phyloP scores from a whole-genome alignment of 2,797 vertebrate species.

The Furcifer pardalis region DNA sequence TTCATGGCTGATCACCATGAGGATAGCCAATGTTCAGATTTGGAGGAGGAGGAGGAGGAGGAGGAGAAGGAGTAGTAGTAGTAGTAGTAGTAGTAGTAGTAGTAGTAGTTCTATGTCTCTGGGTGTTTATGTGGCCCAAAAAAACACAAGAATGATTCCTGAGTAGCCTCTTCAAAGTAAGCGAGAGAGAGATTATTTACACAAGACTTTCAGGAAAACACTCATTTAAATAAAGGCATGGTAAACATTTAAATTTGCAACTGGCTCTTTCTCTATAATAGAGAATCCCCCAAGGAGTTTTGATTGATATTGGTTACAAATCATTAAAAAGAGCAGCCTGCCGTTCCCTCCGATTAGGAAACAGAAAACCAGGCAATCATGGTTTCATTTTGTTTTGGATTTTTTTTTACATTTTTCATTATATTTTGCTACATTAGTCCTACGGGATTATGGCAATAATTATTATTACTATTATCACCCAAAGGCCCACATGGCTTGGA shows the following conservation, averaged over 20 bases:
- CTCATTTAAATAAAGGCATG: not conserved
- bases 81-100: too few species aligned
- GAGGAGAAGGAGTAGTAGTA: too few species aligned
- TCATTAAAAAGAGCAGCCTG: not conserved
- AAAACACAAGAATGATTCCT: too few species aligned
- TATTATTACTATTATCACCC: not conserved
- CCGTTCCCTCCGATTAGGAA: not conserved
- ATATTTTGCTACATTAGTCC: rapidly evolving
- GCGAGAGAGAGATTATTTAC: not conserved
- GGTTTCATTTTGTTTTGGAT: not conserved
- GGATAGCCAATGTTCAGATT: too few species aligned
- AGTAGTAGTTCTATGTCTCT: too few species aligned
- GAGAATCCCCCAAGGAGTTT: not conserved
- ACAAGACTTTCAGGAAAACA: not conserved
- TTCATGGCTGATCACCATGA: too few species aligned
- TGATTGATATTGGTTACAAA: not conserved
- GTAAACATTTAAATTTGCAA: not conserved
- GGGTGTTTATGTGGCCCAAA: too few species aligned
- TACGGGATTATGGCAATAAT: not conserved
- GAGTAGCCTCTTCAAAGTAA: not conserved
- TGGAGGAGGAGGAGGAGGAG: too few species aligned
- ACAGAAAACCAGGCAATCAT: not conserved
- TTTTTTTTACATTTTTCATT: conserved; percentile 30
- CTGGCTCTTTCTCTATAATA: not conserved
- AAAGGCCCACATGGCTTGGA: not conserved